Percentiles rank a stretch among this genome's conserved stretches.
These are phyloP conservation scores for Linepithema humile DNA, from an alignment of 1,140 invertebrate species.

Conservation along the genomic window DNA sequence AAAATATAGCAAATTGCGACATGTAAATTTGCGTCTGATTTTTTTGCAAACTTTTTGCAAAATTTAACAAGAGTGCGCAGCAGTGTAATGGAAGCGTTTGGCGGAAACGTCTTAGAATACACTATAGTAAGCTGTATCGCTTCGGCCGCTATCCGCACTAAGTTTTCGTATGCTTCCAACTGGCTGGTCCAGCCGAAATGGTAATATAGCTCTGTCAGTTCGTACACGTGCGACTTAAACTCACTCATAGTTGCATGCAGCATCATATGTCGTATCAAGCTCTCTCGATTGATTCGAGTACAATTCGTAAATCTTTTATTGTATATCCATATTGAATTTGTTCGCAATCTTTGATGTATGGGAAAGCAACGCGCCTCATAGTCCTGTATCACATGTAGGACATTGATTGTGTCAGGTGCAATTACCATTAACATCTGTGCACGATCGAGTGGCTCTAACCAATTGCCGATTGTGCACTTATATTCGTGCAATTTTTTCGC, in stretches of 20 bases:
- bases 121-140: constrained; percentile 72
- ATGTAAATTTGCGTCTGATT: neutral
- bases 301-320: too few relatives aligned
- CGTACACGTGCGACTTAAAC: constrained; percentile 44
- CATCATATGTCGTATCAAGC: constrained; percentile 75
- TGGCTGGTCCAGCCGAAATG: constrained; percentile 64
- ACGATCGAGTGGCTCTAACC: constrained; percentile 75
- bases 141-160: constrained; percentile 73
- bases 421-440: constrained; percentile 52
- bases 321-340: neutral
- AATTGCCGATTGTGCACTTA: too few relatives aligned
- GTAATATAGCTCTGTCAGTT: constrained; percentile 56
- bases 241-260: constrained; percentile 67
- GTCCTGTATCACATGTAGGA: too few relatives aligned
- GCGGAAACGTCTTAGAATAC: constrained; percentile 56
- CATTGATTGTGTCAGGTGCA: too few relatives aligned
- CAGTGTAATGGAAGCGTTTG: constrained; percentile 44
- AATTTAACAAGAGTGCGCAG: constrained; percentile 53
- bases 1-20: constrained; percentile 20
- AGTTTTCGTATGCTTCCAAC: constrained; percentile 59
- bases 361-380: constrained; percentile 76
- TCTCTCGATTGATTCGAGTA: constrained; percentile 32
- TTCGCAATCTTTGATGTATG: constrained; percentile 45
- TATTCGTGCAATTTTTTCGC: too few relatives aligned
- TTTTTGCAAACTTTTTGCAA: constrained; percentile 19